These are phyloP conservation scores for Grammomys dolichurus DNA, from an alignment of 2,113 vertebrate species.

Conservation along the genomic window DNA sequence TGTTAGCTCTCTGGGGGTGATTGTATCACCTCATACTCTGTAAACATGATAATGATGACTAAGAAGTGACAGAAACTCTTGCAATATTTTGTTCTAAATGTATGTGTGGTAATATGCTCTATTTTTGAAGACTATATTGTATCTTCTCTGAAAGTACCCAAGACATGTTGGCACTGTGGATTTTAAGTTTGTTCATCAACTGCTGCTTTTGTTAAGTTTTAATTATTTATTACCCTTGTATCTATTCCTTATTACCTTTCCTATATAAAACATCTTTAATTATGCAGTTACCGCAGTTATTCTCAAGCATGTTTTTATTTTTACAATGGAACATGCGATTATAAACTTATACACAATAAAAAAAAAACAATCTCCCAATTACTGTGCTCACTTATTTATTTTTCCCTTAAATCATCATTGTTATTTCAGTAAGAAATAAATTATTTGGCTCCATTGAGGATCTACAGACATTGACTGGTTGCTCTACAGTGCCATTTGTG, in stretches of 20 bases:
- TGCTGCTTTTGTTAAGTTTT: constrained; percentile 46
- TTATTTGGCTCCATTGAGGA: constrained; percentile 45
- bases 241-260: constrained; percentile 37
- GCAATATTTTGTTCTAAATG: constrained; percentile 54
- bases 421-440: constrained; percentile 62
- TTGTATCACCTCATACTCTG: not conserved
- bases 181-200: constrained; percentile 75
- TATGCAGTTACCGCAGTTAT: not conserved
- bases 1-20: constrained; percentile 53
- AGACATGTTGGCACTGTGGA: constrained; percentile 33
- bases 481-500: constrained; percentile 44
- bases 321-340: not conserved
- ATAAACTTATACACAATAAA: not conserved
- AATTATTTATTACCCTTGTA: not conserved
- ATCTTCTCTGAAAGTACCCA: constrained; percentile 41
- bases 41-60: constrained; percentile 52
- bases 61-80: constrained; percentile 45
- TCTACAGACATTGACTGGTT: constrained; percentile 21
- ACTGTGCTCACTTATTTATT: constrained; percentile 13
- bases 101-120: constrained; percentile 49
- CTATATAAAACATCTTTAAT: not conserved
- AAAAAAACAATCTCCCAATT: not conserved
- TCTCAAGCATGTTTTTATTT: not conserved
- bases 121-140: constrained; percentile 64
- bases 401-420: constrained; percentile 12